phyloP scores from a whole-genome alignment of 2,888 invertebrate genomes.

The Harpalus rubripes region DNA sequence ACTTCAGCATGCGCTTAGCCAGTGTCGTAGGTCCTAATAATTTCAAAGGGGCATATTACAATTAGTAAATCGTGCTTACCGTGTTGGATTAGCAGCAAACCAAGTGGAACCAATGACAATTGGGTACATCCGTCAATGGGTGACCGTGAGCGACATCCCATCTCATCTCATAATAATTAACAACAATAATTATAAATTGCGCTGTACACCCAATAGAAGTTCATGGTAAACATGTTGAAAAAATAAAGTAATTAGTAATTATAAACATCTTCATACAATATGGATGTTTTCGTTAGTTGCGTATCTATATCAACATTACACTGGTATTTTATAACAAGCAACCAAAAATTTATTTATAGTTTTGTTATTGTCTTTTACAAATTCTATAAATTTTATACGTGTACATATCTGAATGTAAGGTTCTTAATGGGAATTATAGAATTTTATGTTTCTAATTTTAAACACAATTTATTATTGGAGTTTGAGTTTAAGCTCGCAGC shows the following conservation, averaged over 20 bases:
- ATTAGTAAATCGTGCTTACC: conserved; percentile 20
- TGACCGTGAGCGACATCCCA: conserved; percentile 12
- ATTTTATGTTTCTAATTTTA: too few species aligned
- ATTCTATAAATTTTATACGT: not conserved
- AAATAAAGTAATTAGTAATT: not conserved
- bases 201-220: conserved; percentile 19
- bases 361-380: not conserved
- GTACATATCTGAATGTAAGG: not conserved
- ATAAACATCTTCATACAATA: not conserved
- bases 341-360: not conserved
- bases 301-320: not conserved
- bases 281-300: not conserved
- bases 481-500: too few species aligned
- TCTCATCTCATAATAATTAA: conserved; percentile 35
- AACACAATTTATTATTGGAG: too few species aligned
- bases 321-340: not conserved
- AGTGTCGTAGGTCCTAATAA: conserved; percentile 17
- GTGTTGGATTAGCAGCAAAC: not conserved
- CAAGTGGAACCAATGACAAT: conserved; percentile 29
- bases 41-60: not conserved
- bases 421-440: not conserved
- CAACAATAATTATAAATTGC: conserved; percentile 24
- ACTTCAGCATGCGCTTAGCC: conserved; percentile 22
- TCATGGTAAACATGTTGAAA: conserved; percentile 16
- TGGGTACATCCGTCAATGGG: conserved; percentile 18